Conservation (phyloP, 2,888 invertebrate species). For the Molanna angustata region DNA sequence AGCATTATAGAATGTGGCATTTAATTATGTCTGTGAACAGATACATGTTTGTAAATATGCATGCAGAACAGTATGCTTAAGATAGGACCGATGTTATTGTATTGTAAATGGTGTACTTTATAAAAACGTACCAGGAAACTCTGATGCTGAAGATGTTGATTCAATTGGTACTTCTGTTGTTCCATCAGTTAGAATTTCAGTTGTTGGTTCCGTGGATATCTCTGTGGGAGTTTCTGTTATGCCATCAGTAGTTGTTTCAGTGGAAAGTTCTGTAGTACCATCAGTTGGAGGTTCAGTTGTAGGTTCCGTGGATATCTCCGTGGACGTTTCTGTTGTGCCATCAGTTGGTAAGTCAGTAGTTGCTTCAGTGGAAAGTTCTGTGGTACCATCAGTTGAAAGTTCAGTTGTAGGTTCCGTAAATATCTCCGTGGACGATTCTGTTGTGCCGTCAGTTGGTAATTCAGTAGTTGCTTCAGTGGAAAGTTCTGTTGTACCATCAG, state of each 20-base stretch:
- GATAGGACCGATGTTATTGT: too few relatives aligned
- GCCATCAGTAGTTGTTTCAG: slow-evolving; percentile 7
- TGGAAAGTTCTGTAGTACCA: slow-evolving; percentile 10
- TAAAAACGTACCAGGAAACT: too few relatives aligned
- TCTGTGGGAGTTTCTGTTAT: slow-evolving; percentile 16
- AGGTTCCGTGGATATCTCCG: slow-evolving; percentile 10
- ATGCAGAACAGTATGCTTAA: too few relatives aligned
- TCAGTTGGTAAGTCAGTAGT: slow-evolving; percentile 13
- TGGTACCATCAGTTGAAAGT: background rate
- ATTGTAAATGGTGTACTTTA: too few relatives aligned
- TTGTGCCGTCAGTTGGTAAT: slow-evolving; percentile 11
- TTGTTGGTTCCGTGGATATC: slow-evolving; percentile 12
- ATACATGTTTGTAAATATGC: too few relatives aligned
- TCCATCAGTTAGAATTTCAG: slow-evolving; percentile 15
- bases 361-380: slow-evolving; percentile 6
- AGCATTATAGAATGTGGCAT: too few relatives aligned
- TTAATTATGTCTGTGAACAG: too few relatives aligned
- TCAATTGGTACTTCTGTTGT: slow-evolving; percentile 8
- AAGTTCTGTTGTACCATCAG: slow-evolving; percentile 7
- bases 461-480: slow-evolving; percentile 8
- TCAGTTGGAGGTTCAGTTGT: slow-evolving; percentile 7
- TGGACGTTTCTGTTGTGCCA: slow-evolving; percentile 15
- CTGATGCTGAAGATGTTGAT: background rate
- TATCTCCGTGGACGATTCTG: slow-evolving; percentile 7
- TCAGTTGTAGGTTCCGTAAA: slow-evolving; percentile 13